Conservation (phyloP, 2,113 vertebrate genomes). For the Aldabrachelys gigantea region DNA sequence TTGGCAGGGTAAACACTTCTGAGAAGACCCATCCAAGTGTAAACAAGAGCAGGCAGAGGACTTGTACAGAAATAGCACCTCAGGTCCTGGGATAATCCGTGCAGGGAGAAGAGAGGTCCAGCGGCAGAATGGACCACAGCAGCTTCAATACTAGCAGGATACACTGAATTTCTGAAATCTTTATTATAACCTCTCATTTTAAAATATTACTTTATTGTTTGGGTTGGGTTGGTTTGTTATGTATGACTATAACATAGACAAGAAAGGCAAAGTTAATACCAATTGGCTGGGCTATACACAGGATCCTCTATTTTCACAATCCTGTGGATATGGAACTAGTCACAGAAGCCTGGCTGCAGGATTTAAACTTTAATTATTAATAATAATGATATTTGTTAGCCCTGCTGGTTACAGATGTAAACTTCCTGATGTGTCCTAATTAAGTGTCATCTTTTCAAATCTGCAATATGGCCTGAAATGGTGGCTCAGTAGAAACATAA, state of each 20-base stretch:
- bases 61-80: background rate
- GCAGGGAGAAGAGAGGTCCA: background rate
- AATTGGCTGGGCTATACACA: conserved; percentile 19
- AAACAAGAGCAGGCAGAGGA: background rate
- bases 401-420: background rate
- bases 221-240: background rate
- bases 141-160: background rate
- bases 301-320: fast-evolving
- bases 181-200: conserved; percentile 11
- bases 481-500: background rate
- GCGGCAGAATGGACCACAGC: fast-evolving
- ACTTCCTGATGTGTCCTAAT: background rate
- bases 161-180: background rate
- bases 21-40: background rate
- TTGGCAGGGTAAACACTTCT: background rate
- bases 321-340: background rate
- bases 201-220: conserved; percentile 50
- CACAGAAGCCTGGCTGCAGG: background rate
- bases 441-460: background rate
- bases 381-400: background rate
- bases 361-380: background rate
- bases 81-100: background rate
- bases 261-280: background rate
- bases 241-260: background rate
- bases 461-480: fast-evolving